Conservation (phyloP, 1,140 invertebrate species). For the Drosophila pachea region DNA sequence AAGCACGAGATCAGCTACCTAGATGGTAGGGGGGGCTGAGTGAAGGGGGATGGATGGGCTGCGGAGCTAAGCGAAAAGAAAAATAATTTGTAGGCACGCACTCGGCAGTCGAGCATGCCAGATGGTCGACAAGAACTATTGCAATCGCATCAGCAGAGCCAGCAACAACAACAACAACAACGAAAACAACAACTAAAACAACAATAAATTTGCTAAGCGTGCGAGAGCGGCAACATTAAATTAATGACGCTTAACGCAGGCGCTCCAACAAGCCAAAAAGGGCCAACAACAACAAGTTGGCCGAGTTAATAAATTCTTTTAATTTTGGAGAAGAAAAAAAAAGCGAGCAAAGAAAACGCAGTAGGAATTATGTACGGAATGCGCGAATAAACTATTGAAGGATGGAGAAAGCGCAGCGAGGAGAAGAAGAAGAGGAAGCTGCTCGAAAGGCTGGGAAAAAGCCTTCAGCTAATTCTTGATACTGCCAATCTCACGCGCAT, state of each 20-base stretch:
- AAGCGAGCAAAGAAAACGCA: background rate
- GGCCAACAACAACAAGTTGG: slow-evolving; percentile 9
- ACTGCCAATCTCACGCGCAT: too few species aligned
- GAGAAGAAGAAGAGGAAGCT: too few species aligned
- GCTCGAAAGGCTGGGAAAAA: too few species aligned
- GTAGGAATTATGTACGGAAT: background rate
- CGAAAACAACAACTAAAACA: background rate
- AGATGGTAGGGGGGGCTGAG: slow-evolving; percentile 12
- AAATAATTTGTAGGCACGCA: slow-evolving; percentile 51
- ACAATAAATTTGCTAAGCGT: slow-evolving; percentile 37
- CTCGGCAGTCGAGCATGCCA: slow-evolving; percentile 38
- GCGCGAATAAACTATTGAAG: background rate
- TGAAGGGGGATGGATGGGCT: too few species aligned
- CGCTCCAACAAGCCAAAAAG: slow-evolving; percentile 19
- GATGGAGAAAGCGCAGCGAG: background rate
- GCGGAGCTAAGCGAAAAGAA: background rate
- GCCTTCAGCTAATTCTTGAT: too few species aligned
- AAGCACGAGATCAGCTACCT: slow-evolving; percentile 12
- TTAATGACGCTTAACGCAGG: slow-evolving; percentile 41
- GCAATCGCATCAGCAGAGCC: slow-evolving; percentile 9
- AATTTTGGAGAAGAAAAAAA: too few species aligned
- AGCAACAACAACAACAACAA: slow-evolving; percentile 15
- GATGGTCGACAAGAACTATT: slow-evolving; percentile 49
- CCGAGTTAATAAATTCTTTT: slow-evolving; percentile 13
- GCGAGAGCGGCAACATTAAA: slow-evolving; percentile 41